These are phyloP conservation scores for Scaeva pyrastri DNA, from an alignment of 2,888 invertebrate species.

Conservation along the genomic window DNA sequence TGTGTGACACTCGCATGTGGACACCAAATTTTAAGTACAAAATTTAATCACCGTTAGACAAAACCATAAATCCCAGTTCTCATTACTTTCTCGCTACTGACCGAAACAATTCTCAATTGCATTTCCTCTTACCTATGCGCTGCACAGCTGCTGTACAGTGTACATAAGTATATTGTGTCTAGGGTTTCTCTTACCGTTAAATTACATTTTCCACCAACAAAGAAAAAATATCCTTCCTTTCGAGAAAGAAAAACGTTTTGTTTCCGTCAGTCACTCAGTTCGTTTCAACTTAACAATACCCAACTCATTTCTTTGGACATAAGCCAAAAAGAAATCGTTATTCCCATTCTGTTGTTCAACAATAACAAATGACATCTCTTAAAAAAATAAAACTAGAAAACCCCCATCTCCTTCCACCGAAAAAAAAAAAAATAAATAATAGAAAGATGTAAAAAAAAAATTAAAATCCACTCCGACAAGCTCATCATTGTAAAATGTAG, in stretches of 20 bases:
- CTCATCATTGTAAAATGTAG: constrained; percentile 71
- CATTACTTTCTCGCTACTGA: constrained; percentile 41
- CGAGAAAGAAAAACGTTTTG: constrained; percentile 49
- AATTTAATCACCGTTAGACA: constrained; percentile 52
- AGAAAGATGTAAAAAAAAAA: constrained; percentile 7
- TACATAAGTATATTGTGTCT: constrained; percentile 30
- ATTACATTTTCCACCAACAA: constrained; percentile 66
- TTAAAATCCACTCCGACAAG: constrained; percentile 69
- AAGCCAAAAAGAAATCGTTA: constrained; percentile 73
- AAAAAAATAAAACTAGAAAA: constrained; percentile 26
- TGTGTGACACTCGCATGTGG: not conserved
- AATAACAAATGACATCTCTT: constrained; percentile 72
- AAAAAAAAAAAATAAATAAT: constrained; percentile 1
- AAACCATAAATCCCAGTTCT: constrained; percentile 41
- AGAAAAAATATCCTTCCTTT: constrained; percentile 50
- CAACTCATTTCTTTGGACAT: constrained; percentile 73
- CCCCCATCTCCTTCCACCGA: constrained; percentile 12
- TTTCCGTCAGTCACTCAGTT: constrained; percentile 68
- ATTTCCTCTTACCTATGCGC: not conserved
- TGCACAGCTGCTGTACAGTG: not conserved
- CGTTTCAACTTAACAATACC: constrained; percentile 58
- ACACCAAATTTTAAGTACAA: not conserved
- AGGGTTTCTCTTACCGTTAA: constrained; percentile 58
- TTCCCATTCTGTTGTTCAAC: constrained; percentile 72
- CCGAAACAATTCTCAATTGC: constrained; percentile 52